Evolutionary conservation across 2,888 invertebrate genomes (phyloP).

Genomic region (Diarsia brunnea): DNA sequence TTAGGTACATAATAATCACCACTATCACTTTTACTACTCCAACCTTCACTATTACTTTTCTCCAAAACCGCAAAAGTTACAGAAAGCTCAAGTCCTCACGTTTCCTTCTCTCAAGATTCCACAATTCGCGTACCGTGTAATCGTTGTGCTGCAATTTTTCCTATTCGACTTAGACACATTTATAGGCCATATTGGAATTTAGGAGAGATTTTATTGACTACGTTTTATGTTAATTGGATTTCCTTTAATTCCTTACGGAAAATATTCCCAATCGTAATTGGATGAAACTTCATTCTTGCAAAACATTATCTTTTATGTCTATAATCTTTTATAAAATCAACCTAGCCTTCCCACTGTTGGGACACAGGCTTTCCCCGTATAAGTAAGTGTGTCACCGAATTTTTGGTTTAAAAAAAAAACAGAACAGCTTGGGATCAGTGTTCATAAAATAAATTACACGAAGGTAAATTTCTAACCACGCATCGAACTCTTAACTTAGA

Average conservation of each 20-base stretch:
- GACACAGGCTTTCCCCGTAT: neutral
- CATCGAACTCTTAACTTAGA: neutral
- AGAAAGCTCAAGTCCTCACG: no score
- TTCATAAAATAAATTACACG: neutral
- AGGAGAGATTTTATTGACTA: slow-evolving; percentile 82
- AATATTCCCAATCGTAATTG: slow-evolving; percentile 58
- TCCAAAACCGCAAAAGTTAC: no score
- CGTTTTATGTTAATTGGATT: slow-evolving; percentile 82
- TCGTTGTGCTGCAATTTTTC: slow-evolving; percentile 70
- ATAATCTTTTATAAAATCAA: no score
- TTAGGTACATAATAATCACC: neutral
- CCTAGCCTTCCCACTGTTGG: neutral
- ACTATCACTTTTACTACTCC: neutral
- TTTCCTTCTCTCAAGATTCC: neutral
- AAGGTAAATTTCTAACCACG: neutral
- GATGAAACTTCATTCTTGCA: slow-evolving; percentile 20
- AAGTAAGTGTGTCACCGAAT: neutral
- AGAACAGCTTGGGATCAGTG: no score
- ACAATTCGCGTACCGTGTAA: slow-evolving; percentile 61
- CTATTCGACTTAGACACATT: slow-evolving; percentile 78
- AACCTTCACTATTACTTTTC: neutral
- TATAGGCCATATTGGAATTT: slow-evolving; percentile 81
- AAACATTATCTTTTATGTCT: neutral
- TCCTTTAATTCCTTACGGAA: slow-evolving; percentile 66
- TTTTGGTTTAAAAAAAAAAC: no score